These are phyloP conservation scores for Redunca redunca DNA, from an alignment of 2,113 vertebrate genomes.

Conservation along the genomic window DNA sequence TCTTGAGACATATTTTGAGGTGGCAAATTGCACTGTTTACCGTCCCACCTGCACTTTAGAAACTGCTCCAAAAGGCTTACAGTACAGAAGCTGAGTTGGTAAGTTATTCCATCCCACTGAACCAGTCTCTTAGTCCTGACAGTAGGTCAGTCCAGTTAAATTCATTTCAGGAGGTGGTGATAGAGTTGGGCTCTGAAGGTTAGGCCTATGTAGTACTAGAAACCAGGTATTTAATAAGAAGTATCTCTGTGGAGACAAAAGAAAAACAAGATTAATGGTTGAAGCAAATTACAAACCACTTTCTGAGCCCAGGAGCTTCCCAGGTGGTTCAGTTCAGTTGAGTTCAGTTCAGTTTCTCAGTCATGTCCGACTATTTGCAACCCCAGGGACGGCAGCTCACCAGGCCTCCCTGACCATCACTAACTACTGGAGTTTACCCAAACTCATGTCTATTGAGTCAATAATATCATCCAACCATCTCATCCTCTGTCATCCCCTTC, in stretches of 20 bases:
- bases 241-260: neutral
- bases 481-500: neutral
- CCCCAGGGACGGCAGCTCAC: fast-evolving
- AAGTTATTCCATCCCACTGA: neutral
- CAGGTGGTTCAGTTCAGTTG: neutral
- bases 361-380: neutral
- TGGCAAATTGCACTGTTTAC: neutral
- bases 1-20: neutral
- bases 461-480: neutral
- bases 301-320: neutral
- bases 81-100: neutral
- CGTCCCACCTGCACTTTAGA: neutral
- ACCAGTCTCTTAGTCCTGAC: neutral
- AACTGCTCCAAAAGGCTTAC: neutral
- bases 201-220: neutral
- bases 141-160: neutral
- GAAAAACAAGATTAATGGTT: neutral
- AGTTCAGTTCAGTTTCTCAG: neutral
- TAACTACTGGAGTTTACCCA: neutral
- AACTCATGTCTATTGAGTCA: neutral
- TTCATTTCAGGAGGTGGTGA: neutral
- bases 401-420: neutral
- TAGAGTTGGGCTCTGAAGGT: neutral
- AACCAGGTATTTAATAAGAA: neutral
- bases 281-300: neutral